Evolutionary conservation across 2,797 vertebrate genomes (phyloP).

Genomic region (Rousettus madagascariensis): DNA sequence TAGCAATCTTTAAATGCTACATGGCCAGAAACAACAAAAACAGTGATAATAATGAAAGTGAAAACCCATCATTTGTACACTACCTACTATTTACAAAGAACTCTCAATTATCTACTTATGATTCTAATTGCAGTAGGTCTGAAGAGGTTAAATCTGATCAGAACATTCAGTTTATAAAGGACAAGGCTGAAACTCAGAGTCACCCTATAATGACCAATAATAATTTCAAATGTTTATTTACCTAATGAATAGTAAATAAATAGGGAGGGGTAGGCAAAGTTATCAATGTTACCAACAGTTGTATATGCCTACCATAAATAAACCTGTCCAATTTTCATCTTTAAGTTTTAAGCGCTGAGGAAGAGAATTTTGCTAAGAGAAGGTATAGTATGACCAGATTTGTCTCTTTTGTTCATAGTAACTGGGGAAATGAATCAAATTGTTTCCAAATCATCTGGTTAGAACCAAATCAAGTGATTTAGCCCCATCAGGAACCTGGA

Average conservation of each 20-base stretch:
- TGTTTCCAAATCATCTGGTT: not conserved
- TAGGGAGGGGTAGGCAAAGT: not conserved
- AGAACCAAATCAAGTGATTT: slow-evolving; percentile 7
- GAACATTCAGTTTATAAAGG: slow-evolving; percentile 14
- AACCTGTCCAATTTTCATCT: not conserved
- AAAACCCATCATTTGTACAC: slow-evolving; percentile 4
- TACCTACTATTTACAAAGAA: not conserved
- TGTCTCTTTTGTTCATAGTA: not conserved
- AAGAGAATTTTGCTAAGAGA: not conserved
- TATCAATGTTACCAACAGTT: not conserved
- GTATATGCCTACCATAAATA: not conserved
- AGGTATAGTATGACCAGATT: not conserved
- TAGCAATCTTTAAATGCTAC: not conserved
- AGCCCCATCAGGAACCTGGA: not conserved
- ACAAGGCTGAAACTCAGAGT: slow-evolving; percentile 33
- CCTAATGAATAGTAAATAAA: not conserved
- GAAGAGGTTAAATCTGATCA: not conserved
- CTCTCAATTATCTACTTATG: not conserved
- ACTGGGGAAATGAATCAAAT: slow-evolving; percentile 13
- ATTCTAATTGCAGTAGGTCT: not conserved
- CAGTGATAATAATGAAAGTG: not conserved
- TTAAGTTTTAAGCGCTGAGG: not conserved
- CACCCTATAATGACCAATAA: not conserved
- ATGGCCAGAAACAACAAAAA: slow-evolving; percentile 43
- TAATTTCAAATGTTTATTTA: slow-evolving; percentile 19